Evolutionary conservation across 2,113 vertebrate genomes (phyloP), one percentile per base, ranked within the genome.

Genomic region (Hippopotamus amphibius): DNA sequence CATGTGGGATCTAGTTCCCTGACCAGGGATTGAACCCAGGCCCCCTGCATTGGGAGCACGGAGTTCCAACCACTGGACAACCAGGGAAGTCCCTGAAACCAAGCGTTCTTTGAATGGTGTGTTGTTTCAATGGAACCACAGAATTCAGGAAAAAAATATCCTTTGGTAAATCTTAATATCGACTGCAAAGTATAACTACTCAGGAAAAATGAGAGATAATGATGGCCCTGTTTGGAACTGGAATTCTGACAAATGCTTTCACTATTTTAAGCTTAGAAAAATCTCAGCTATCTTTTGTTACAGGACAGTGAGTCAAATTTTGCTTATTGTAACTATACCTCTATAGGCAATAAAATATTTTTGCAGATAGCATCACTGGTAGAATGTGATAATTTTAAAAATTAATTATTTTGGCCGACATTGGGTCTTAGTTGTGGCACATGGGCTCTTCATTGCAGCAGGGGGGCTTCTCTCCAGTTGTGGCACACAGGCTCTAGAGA

Each of bases 121-220:
- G 41, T 74, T 69, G 3, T 96, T 88, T 26, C 26, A 72, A 0
- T 53, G 33, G 71, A 77, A 80, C 17, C 77, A 82, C 46, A 92
- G 63, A 74, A 65, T 83, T 94, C 65, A 72, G 71, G 33, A 50
- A 83, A 90, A 90, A 93, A 82, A 69, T 33, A 33, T 65, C 21
- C 68, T 76, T n/a, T 57, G 30, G 8, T 59, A 71, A 94, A 65
- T 91, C n/a, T 92, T 74, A 80, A 66, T 46, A 79, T 53, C 80
- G 12, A 48, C 50, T 71, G 85, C 46, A 65, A 69, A 19, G 14
- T 43, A 37, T 96, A 53, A 33, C 50, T 55, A 55, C 19, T 55
- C 12, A n/a, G 33, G 50, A 37, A 79, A 55, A 55, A 55, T 37
- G 30, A 79, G 55, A 79, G 19, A 55, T 50, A 46, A n/a, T 53